phyloP scores from a whole-genome alignment of 2,797 vertebrate genomes.

The Leptoclinus maculatus region DNA sequence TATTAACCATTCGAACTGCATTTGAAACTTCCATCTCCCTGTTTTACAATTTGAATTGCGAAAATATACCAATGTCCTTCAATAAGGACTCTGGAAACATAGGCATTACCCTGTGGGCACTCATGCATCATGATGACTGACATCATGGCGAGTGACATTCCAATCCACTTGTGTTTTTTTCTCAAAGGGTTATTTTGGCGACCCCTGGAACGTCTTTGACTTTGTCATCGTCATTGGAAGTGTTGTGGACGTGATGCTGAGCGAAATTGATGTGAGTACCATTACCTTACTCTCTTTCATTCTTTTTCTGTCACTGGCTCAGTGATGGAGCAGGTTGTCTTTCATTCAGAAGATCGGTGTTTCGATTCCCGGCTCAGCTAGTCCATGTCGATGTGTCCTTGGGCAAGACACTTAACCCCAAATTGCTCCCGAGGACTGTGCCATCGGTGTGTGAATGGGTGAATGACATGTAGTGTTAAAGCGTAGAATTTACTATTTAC shows the following conservation, averaged over 20 bases:
- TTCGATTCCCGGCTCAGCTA: no score
- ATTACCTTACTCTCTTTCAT: not conserved
- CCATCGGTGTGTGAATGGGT: no score
- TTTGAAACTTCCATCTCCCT: not conserved
- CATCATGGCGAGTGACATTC: not conserved
- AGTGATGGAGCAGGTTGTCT: not conserved
- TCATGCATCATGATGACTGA: not conserved
- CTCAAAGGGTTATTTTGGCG: conserved; percentile 93
- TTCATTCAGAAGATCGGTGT: not conserved
- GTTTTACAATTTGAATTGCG: not conserved
- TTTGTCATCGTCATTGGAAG: conserved; percentile 96
- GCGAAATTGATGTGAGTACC: conserved; percentile 91
- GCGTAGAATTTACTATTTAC: no score
- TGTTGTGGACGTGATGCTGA: conserved; percentile 94
- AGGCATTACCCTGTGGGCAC: not conserved
- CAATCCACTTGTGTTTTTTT: not conserved
- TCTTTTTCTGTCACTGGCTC: no score
- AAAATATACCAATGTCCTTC: not conserved
- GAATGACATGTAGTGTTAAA: no score
- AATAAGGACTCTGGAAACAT: not conserved
- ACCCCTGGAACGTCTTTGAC: conserved; percentile 97
- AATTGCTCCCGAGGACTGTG: no score
- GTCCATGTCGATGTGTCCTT: no score
- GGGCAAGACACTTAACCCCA: no score
- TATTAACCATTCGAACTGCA: not conserved